Evolutionary conservation across 1,140 invertebrate genomes (phyloP).

Genomic region (Scaptomyza hsui): DNA sequence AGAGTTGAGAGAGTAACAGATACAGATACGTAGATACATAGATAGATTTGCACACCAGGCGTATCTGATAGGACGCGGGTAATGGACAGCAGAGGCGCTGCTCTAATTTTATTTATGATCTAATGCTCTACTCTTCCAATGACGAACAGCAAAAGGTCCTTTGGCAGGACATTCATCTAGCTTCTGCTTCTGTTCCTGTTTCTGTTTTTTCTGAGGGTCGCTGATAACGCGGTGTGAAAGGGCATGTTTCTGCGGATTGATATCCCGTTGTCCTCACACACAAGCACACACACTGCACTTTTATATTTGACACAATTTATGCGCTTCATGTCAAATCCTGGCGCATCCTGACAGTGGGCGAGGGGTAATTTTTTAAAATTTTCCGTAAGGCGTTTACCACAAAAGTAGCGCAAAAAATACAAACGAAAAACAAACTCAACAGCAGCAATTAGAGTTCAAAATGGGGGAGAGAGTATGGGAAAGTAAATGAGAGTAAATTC

Average conservation of each 20-base stretch:
- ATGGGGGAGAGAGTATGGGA: background rate
- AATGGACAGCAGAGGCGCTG: slow-evolving; percentile 63
- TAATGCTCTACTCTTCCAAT: slow-evolving; percentile 61
- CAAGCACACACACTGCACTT: slow-evolving; percentile 17
- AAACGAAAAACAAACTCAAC: slow-evolving; percentile 47
- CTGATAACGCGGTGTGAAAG: slow-evolving; percentile 74
- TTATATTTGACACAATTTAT: slow-evolving; percentile 58
- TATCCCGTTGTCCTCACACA: slow-evolving; percentile 73
- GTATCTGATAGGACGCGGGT: slow-evolving; percentile 76
- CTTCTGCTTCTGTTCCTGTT: background rate
- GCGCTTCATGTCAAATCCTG: slow-evolving; percentile 48
- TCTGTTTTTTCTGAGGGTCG: slow-evolving; percentile 14
- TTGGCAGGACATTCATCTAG: slow-evolving; percentile 1
- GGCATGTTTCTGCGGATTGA: slow-evolving; percentile 80
- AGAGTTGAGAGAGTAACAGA: background rate
- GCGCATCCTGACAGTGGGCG: slow-evolving; percentile 57
- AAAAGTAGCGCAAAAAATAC: slow-evolving; percentile 53
- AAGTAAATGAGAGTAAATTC: background rate
- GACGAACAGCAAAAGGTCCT: slow-evolving; percentile 36
- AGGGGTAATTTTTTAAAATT: slow-evolving; percentile 63
- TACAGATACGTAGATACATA: slow-evolving; percentile 14
- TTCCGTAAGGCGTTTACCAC: slow-evolving; percentile 39
- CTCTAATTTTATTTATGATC: slow-evolving; percentile 83
- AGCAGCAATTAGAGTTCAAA: slow-evolving; percentile 37
- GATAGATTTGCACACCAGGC: slow-evolving; percentile 56